Base-by-base conservation (phyloP, 2,888 invertebrate species). In the Drosophila meridionalis region DNA sequence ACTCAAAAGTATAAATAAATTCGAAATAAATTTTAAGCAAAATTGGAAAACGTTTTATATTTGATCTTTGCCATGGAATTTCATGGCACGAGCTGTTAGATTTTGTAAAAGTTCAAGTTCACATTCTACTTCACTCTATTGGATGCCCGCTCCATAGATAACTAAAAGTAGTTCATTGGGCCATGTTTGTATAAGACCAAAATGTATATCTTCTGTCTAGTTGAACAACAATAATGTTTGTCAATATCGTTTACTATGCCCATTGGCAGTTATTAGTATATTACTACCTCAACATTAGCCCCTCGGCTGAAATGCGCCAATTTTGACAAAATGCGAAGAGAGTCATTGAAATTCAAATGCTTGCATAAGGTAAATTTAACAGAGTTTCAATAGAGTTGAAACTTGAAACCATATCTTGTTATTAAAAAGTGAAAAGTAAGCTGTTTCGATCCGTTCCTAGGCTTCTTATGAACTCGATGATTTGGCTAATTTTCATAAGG, bases 251-350 rank as follows among this genome's bases (percentile, higher is more conserved):
- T 63, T 40, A 20, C 48, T 26, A 57, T 47, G 68, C 60, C 43
- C 57, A 68, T 38, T 12, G 45, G n/a, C 32, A 34, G 34, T 71
- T 77, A 65, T 45, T 66, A 48, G 52, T 40, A 60, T n/a, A 26
- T n/a, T 38, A 36, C 47, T 32, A 38, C 38, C 38, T 43, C 32
- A 38, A 20, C 69, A 50, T 43, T 32, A 20, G 58, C 36, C 52
- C 34, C 40, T 45, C 7, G 52, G 40, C 52, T 53, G 4, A 20
- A 60, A 4, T 26, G 60, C 30, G 43, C 45, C 11, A 45, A 53
- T 62, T 48, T 58, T 53, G 28, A 4, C 34, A 34, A 28, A n/a
- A 30, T 0, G n/a, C 66, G 55, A 73, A 61, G 76, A 59, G 4
- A 30, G 62, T 12, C 40, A 9, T 3, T 26, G 2, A 42, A 61